Base-by-base conservation (phyloP, 2,888 invertebrate species). In the Tetheella fluctuosa region DNA sequence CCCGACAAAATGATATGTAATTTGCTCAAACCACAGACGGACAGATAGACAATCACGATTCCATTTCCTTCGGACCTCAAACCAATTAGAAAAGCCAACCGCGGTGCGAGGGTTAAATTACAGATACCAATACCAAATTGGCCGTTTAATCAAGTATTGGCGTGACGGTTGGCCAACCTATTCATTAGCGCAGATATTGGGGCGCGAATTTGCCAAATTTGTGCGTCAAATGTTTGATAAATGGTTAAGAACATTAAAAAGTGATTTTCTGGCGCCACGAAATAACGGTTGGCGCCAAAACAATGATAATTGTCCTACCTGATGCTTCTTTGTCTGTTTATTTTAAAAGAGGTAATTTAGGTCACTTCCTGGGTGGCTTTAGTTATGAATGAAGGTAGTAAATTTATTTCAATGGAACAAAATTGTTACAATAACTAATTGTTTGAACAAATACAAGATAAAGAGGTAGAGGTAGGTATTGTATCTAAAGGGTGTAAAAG, bases 1-100 rank as follows among this genome's bases (percentile, higher is more conserved):
- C 58, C 63, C 74, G 71, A 54, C 76, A 76, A 84, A 87, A 89
- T 88, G 83, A 90, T 83, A 87, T 89, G 77, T 89, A 88, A 91
- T 91, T 91, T 91, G 79, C 79, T 77, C 81, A 86, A 81, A 82
- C 77, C 79, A 76, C 80, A 73, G 78, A 74, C 79, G 54, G 81
- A 79, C 81, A 75, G 81, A 82, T 84, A 82, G 81, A 82, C 85
- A 82, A 85, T 86, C 83, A 77, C 65, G 68, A 70, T 71, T 76
- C 81, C 76, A 80, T 83, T 85, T 81, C 73, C 77, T 77, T 64
- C 68, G 71, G 34, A 64, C 66, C 72, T 34, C 25, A 42, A 58
- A 58, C 59, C 63, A 60, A 67, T 63, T 64, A 64, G 63, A 61
- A 64, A 64, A 63, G 61, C 59, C 61, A 59, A 52, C 59, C 60